Evolutionary conservation across 2,888 invertebrate genomes (phyloP), one percentile per base, ranked within the genome.

Genomic region (Eueremaeus valkanovi): DNA sequence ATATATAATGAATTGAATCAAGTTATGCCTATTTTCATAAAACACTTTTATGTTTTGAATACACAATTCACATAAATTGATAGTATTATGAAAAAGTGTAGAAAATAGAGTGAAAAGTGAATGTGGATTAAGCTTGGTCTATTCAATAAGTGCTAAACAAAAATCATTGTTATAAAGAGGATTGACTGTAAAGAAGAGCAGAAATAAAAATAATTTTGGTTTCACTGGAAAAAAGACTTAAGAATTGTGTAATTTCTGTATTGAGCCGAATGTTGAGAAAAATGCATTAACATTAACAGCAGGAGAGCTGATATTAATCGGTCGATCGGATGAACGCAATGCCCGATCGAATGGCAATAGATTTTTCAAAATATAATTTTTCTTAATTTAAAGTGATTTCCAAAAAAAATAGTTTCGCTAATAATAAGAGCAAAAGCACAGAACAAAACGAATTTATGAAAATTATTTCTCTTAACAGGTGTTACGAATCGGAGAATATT

Each of bases 231-330:
- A 45, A 6, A 45, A 45, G 45, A 45, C 45, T 45, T 21, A 70
- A 70, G 70, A 70, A 70, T 42, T 70, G 70, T 45, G 42, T 45
- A 42, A 70, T 70, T 70, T 70, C 27, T 42, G n/a, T 27, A 18
- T 66, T 66, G 36, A 66, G 66, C 66, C 66, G 24, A 66, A 70
- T 45, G 70, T 42, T n/a, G n/a, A n/a, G 45, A 42, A 70, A 70
- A 66, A 70, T 45, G 70, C 45, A 70, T 70, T 70, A 63, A 70
- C 70, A 70, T 24, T 21, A 70, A 29, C 70, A 70, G 70, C 70
- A 42, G 70, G 70, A 24, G 8, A 6, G 42, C 40, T 3, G 21
- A 29, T 45, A 40, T 70, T 70, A 70, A 70, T 70, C 24, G 70
- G 16, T 42, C n/a, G 42, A 70, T 66, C 21, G 66, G 40, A 21